Evolutionary conservation across 30 jellyfish, hydroid and myxozoan genomes (phyloP), one percentile per base, ranked within the genome.

Genomic region (Hydractinia symbiolongicarpus): DNA sequence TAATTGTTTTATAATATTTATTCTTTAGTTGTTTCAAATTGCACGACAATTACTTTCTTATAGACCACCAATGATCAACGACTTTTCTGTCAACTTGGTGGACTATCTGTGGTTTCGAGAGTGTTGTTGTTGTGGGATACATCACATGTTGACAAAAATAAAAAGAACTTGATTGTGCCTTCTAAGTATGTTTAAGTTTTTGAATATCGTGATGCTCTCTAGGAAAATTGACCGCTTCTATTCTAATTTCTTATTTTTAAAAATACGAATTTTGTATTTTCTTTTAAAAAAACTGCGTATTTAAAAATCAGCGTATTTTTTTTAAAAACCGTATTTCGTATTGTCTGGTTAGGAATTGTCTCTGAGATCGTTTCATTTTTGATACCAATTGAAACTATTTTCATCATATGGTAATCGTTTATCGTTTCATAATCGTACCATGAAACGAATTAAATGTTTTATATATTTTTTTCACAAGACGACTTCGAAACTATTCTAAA

Each of bases 21-120:
- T 15, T 60, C 19, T 60, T 60, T 16, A 60, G n/a, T 60, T 60
- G 19, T 60, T 60, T 13, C 19, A 30, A 30, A 30, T 30, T 30
- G 2, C 44, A 30, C 44, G 2, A 2, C 1, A 30, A 30, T 2
- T 30, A 30, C 44, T 55, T 76, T n/a, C 13, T 72, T 79, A 13
- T 79, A 89, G 96, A 83, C 53, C 19, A 64, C 66, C 55, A n/a
- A 80, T 13, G 96, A 89, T 64, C 90, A 89, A 82, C 84, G 81
- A 61, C 84, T 74, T 20, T 84, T 89, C 74, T 89, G 97, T 82
- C 95, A 90, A 51, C 61, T 90, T 49, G 95, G 97, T 50, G 97
- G 97, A 50, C 53, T 90, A 10, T 86, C 97, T 0, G 94, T 81
- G 30, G 85, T 90, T 6, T 78, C 95, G 4, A 76, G 95, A 62